Evolutionary conservation across 2,888 invertebrate species (phyloP), one percentile per base, ranked within the genome.

Genomic region (Drosophila rellima): DNA sequence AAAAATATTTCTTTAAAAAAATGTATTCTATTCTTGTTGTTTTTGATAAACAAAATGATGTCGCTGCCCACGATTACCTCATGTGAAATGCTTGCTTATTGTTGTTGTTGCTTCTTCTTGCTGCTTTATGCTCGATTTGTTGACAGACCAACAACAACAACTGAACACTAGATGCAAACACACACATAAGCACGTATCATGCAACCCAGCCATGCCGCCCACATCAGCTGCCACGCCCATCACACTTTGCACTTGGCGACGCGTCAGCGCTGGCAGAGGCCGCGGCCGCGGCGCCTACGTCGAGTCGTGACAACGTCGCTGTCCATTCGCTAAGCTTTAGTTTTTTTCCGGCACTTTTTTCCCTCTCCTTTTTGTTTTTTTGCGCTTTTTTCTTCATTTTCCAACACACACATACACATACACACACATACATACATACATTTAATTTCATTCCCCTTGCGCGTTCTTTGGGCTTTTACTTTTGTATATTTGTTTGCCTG

Each of bases 61-160:
- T 1, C 15, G 59, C 50, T 74, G 63, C 59, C 74, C 51, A 70
- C 61, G 80, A 80, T 82, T 80, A 82, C 78, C 80, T 80, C 80
- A 82, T 70, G 73, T 55, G 45, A 76, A 47, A 54, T 56, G 35
- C 23, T 13, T 29, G 47, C 26, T 4, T 17, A 20, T 59, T 29
- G 11, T 26, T 40, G 35, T 20, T 48, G 50, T 44, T 65, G 8
- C 8, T 31, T 13, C 35, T 50, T 33, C 26, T 45, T 40, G 44
- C 62, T 55, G 59, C 51, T 47, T 57, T 64, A 50, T 65, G 63
- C 48, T 66, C 51, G 54, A 50, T 71, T 62, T 76, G 61, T 69
- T 77, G 68, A 69, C 72, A 68, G 50, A 48, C n/a, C 44, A 70
- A 47, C 31, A 66, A 57, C 60, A 64, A 18, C 51, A 54, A 45